Evolutionary conservation across 64 coral and sea anemone species (phyloP), one percentile per base, ranked within the genome.

Genomic region (Stichodactyla helianthus): DNA sequence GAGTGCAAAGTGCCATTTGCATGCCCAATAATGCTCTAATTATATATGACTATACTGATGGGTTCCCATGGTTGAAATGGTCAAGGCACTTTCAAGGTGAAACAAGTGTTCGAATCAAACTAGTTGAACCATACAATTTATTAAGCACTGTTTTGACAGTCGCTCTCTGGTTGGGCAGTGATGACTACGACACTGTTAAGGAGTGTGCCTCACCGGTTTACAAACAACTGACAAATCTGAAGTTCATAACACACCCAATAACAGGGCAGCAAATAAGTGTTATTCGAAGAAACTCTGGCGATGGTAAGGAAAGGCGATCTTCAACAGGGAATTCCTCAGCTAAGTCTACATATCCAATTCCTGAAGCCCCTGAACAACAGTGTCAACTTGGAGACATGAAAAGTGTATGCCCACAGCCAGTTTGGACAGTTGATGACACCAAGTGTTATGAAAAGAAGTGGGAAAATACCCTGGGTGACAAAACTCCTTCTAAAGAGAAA

Each of bases 111-210:
- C 55, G 87, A 55, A 84, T 93, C 18, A 93, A 93, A 85, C 13
- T 93, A 56, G 81, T 93, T 6, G 91, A 93, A 74, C 91, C 91
- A 11, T 93, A 93, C 82, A 93, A 93, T 54, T 22, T 88, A 22
- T 53, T 88, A 12, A 93, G 91, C 60, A 88, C 71, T 56, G 86
- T 88, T 25, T 54, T 93, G 10, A 93, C 92, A 51, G 83, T 70
- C 28, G 84, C 84, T 27, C 13, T 84, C 15, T 89, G 78, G 77
- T 77, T 93, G 26, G 88, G 84, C 4, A 31, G 15, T 86, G 92
- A 87, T 79, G 87, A 93, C 52, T 90, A 93, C 53, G 59, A 87
- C 23, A 87, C 77, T 50, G 53, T 86, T 10, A 89, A 53, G 26
- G 44, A 87, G 16, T 90, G 84, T 87, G 77, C 7, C 63, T 18